These are phyloP conservation scores for Ceratosolen fusciceps DNA, from an alignment of 1,140 invertebrate genomes.

Conservation along the genomic window DNA sequence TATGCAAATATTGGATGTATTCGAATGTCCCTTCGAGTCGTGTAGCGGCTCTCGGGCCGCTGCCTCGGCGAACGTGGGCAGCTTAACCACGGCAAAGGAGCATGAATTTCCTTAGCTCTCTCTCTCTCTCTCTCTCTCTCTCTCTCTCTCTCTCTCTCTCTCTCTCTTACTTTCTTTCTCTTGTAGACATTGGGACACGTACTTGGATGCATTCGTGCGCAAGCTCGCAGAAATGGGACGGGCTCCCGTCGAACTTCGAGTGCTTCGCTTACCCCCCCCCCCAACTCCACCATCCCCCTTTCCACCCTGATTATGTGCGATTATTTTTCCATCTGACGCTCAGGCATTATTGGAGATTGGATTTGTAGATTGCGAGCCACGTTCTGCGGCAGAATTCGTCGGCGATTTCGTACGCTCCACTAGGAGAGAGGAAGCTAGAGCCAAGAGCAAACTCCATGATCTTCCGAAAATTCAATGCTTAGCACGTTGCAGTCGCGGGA, in stretches of 20 bases:
- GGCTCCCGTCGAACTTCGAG: background rate
- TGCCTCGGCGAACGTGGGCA: conserved; percentile 9
- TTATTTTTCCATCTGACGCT: background rate
- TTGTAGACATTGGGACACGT: background rate
- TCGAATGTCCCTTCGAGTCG: conserved; percentile 44
- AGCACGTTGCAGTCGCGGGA: background rate
- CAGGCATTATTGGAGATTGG: background rate
- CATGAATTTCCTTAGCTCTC: too few relatives aligned
- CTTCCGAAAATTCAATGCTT: background rate
- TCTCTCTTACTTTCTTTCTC: too few relatives aligned
- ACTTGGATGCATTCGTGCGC: conserved; percentile 10
- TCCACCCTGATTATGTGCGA: background rate
- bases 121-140: too few relatives aligned
- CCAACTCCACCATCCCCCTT: background rate
- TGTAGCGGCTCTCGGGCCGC: background rate
- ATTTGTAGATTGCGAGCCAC: background rate
- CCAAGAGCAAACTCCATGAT: background rate
- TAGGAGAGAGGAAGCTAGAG: background rate
- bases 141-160: too few relatives aligned
- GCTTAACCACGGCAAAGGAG: conserved; percentile 33
- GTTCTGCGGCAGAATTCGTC: background rate
- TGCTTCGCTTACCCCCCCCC: background rate
- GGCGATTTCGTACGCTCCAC: background rate
- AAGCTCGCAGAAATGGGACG: background rate
- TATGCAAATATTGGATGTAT: conserved; percentile 49